phyloP scores from a whole-genome alignment of 1,140 invertebrate species.

The Papilio xuthus region DNA sequence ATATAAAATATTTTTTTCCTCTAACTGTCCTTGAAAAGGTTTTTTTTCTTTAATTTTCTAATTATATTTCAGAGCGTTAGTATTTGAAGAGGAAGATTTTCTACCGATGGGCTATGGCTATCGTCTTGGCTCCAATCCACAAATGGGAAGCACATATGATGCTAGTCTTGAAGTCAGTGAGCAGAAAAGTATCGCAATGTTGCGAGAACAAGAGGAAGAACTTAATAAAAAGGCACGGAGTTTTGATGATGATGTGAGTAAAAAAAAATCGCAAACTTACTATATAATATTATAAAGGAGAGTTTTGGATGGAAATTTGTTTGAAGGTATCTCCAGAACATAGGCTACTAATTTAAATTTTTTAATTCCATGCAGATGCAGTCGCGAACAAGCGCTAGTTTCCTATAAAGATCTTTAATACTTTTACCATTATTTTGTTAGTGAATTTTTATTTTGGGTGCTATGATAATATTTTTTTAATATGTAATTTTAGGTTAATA shows the following conservation, averaged over 20 bases:
- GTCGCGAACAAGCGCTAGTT: too few relatives aligned
- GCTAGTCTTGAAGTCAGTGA: conserved; percentile 89
- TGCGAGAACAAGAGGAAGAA: conserved; percentile 96
- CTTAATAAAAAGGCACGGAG: conserved; percentile 88
- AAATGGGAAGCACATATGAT: conserved; percentile 70
- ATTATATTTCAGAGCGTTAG: too few relatives aligned
- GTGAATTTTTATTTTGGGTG: not conserved
- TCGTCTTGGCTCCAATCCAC: conserved; percentile 85
- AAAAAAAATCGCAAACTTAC: not conserved
- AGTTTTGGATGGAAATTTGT: too few relatives aligned
- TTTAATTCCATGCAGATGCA: too few relatives aligned
- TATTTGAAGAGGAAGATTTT: conserved; percentile 30
- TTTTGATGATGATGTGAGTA: conserved; percentile 78
- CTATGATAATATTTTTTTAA: not conserved
- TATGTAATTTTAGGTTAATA: conserved; percentile 52
- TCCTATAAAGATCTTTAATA: too few relatives aligned
- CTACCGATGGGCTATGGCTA: conserved; percentile 97
- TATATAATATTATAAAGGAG: too few relatives aligned
- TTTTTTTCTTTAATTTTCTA: too few relatives aligned
- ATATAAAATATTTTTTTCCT: too few relatives aligned
- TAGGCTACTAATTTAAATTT: too few relatives aligned
- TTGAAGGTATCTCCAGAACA: too few relatives aligned
- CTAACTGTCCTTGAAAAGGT: too few relatives aligned
- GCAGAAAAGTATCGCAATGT: conserved; percentile 89
- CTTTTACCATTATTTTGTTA: not conserved